phyloP scores from a whole-genome alignment of 2,113 vertebrate species.

The Tachuris rubrigastra region DNA sequence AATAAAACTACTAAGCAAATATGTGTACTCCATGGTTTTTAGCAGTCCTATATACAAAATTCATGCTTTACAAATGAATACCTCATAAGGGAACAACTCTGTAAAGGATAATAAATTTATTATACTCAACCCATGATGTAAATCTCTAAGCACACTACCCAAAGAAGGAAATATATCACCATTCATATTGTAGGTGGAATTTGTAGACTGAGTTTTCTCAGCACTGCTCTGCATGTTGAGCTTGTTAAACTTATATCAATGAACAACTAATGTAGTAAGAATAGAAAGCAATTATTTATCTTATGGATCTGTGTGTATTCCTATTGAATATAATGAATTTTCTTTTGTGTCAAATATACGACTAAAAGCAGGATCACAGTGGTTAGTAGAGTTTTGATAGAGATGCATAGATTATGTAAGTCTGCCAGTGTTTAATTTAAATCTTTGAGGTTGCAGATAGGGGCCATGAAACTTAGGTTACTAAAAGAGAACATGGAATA shows the following conservation, averaged over 20 bases:
- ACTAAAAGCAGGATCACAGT: background rate
- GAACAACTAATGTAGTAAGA: background rate
- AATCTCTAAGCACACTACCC: constrained; percentile 1
- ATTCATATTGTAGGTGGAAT: background rate
- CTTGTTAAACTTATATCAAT: background rate
- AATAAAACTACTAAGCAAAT: constrained; percentile 78
- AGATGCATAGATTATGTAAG: background rate
- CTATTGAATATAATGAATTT: background rate
- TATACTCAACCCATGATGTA: constrained; percentile 35
- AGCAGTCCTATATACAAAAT: constrained; percentile 28
- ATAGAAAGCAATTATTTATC: background rate
- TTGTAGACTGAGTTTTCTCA: background rate
- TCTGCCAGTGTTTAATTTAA: background rate
- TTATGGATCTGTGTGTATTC: background rate
- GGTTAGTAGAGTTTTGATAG: constrained; percentile 11
- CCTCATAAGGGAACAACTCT: constrained; percentile 38
- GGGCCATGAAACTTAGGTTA: background rate
- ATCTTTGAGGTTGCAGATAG: background rate
- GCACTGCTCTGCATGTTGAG: background rate
- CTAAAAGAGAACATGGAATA: background rate
- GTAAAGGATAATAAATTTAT: constrained; percentile 48
- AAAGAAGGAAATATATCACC: constrained; percentile 16
- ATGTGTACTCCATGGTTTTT: constrained; percentile 65
- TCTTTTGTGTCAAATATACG: background rate
- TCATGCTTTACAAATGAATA: constrained; percentile 59